phyloP scores from a whole-genome alignment of 2,797 vertebrate genomes.

The Picus viridis region DNA sequence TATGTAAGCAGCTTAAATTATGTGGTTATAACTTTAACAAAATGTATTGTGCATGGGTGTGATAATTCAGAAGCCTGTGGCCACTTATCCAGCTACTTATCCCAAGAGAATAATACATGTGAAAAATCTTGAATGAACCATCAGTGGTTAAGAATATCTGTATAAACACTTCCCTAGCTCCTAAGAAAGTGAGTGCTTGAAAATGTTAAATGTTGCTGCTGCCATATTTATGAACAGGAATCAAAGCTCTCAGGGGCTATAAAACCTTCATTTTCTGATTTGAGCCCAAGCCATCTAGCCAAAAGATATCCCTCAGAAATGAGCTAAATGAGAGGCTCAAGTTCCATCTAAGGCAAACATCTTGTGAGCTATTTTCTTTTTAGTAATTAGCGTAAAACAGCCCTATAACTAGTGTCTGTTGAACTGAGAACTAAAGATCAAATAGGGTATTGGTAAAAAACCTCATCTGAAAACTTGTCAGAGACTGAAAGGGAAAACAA shows the following conservation, averaged over 20 bases:
- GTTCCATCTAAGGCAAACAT: neutral
- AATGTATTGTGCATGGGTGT: conserved; percentile 26
- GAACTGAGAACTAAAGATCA: neutral
- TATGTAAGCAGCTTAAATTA: conserved; percentile 41
- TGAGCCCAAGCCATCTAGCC: neutral
- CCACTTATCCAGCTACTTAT: conserved; percentile 34
- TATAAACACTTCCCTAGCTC: conserved; percentile 21
- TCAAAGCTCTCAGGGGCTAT: neutral
- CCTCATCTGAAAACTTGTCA: neutral
- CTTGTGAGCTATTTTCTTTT: neutral
- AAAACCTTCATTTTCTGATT: conserved; percentile 5
- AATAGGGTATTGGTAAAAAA: neutral
- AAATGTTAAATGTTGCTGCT: conserved; percentile 50
- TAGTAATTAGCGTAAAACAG: neutral
- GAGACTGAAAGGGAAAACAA: neutral
- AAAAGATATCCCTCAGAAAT: conserved; percentile 5
- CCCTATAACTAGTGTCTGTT: neutral
- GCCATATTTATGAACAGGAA: conserved; percentile 35
- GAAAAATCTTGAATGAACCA: conserved; percentile 37
- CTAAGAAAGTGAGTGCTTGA: conserved; percentile 32
- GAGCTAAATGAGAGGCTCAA: neutral
- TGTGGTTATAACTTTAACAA: conserved; percentile 50
- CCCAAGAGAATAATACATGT: conserved; percentile 15
- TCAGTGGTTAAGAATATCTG: conserved; percentile 28
- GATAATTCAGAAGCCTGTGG: conserved; percentile 44